These are phyloP conservation scores for Brachionus sp. DNA, from an alignment of 1,140 invertebrate species.

Conservation along the genomic window DNA sequence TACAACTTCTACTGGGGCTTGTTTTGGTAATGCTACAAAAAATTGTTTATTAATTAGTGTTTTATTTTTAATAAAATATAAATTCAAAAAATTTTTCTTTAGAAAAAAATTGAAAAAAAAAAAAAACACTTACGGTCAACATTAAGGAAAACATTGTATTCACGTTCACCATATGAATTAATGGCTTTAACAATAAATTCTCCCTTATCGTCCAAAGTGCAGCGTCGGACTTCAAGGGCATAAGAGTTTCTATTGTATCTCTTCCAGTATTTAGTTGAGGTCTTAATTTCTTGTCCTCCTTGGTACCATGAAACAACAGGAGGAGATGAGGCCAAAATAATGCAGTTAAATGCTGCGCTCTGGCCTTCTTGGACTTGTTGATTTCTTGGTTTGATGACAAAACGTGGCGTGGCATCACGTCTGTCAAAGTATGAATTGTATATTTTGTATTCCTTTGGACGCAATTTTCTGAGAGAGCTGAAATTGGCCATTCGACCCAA, in stretches of 20 bases:
- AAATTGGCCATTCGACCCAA: constrained; percentile 95
- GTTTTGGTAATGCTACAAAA: background rate
- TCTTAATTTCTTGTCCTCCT: constrained; percentile 84
- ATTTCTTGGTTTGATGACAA: constrained; percentile 90
- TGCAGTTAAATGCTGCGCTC: constrained; percentile 91
- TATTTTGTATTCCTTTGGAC: constrained; percentile 93
- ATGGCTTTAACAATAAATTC: constrained; percentile 95
- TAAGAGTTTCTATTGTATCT: constrained; percentile 91
- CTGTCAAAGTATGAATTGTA: constrained; percentile 88
- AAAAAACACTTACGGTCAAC: constrained; percentile 72
- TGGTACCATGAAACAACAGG: constrained; percentile 92
- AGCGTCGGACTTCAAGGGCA: constrained; percentile 92
- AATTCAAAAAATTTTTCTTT: background rate
- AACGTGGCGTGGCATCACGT: constrained; percentile 90
- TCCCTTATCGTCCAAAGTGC: constrained; percentile 87
- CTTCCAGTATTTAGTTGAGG: constrained; percentile 99
- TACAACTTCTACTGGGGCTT: background rate
- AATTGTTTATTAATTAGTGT: constrained; percentile 51
- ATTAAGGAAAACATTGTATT: constrained; percentile 93
- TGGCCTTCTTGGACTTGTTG: constrained; percentile 94
- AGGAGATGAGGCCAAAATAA: constrained; percentile 86
- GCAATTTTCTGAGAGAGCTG: constrained; percentile 87
- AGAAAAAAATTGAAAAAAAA: no score
- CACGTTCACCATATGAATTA: constrained; percentile 91
- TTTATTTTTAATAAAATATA: background rate